Evolutionary conservation across 2,113 vertebrate genomes (phyloP), one percentile per base, ranked within the genome.

Genomic region (Hydropotes inermis): DNA sequence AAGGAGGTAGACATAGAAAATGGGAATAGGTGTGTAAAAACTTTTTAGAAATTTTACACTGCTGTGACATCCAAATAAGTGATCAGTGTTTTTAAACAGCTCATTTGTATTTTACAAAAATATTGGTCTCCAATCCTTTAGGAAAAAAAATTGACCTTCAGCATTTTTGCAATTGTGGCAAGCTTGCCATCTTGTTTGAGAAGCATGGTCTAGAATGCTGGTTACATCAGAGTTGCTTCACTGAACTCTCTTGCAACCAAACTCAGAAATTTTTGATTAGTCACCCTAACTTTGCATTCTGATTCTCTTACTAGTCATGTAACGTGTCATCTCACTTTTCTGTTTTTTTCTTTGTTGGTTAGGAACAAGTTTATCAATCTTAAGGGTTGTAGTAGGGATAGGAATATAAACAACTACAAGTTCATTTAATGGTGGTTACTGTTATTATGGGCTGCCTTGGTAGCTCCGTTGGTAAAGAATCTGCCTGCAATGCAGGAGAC

Each of bases 81-180:
- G 52, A 58, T 61, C 23, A 25, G 21, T 61, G 33, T 7, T 79
- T 94, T 76, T 82, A 43, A 43, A 30, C 25, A 84, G 60, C 12
- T 74, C 21, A 13, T 91, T 92, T 78, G 9, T 57, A 45, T 36
- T 97, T 92, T 83, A 13, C 16, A 52, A 87, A 95, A 50, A 7
- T 43, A 30, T 83, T 16, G 30, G 16, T 47, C n/a, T 27, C 39
- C 3, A 4, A 14, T 28, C n/a, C 4, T 39, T 83, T 78, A n/a
- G 47, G n/a, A 4, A 11, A 17, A 17, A 74, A 58, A 70, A 23
- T 10, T 28, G 17, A 25, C 52, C 81, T 74, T 91, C 33, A 28
- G 4, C 27, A 27, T 2, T 55, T 83, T 83, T 55, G 81, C 21
- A 83, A 0, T 27, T 83, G 52, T 23, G 7, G 33, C 12, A 25